Evolutionary conservation across 2,113 vertebrate species (phyloP), one percentile per base, ranked within the genome.

Genomic region (Dicentrarchus labrax): DNA sequence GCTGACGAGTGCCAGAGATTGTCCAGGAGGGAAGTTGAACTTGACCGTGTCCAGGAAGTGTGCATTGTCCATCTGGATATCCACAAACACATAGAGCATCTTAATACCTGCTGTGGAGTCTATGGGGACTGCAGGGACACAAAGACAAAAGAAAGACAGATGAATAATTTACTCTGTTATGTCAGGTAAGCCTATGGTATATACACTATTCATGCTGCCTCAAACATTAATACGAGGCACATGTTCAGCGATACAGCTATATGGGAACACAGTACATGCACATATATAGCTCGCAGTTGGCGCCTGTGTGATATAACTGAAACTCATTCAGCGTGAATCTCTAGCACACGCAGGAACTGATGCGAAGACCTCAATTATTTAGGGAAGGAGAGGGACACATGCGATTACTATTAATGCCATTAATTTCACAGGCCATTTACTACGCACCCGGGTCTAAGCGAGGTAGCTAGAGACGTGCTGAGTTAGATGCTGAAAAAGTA

Each of bases 51-150:
- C 97, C 30, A 99, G 93, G 56, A 99, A 97, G 94, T 99, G 98
- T 38, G 95, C 86, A 0, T 97, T 95, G 92, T 99, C 98, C 50
- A 99, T 97, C 94, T 97, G 97, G 93, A 99, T 98, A 82, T 99
- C 98, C 91, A 99, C 98, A 13, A 99, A 99, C 85, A 99, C 96
- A 2, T 99, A 99, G 6, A 99, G 95, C 96, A 99, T 98, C 92
- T 97, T 96, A 86, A 99, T 95, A 16, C 97, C 97, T 60, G 92
- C 95, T 0, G 95, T 97, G 78, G 96, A 88, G 30, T 99, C 97
- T 16, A 99, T 97, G 73, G 98, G 98, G 89, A 99, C 98, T 99
- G 88, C 36, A 57, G 68, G 62, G 66, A 86, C 74, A 72, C 53
- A 81, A 66, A 84, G 80, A 81, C 47, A 92, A 69, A 89, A 56